A percentile compares a stretch with the other conserved stretches of the same genome.
These are phyloP conservation scores for Neodon shergylaensis DNA, from an alignment of 2,113 vertebrate species.

Conservation along the genomic window DNA sequence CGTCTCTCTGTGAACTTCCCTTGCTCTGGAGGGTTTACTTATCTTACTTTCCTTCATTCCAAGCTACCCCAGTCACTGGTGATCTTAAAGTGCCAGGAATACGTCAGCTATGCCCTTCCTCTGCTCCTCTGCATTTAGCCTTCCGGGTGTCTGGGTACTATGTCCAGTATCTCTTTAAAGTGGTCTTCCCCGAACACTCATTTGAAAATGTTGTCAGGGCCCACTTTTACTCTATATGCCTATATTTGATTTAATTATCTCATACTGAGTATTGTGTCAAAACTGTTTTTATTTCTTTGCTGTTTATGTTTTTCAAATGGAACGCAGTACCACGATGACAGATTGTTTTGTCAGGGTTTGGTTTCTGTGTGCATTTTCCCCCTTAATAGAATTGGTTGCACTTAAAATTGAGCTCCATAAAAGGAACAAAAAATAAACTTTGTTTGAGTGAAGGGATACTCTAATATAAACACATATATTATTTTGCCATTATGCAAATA, in stretches of 20 bases:
- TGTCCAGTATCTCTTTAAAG: neutral
- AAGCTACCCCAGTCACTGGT: neutral
- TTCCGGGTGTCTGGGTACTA: neutral
- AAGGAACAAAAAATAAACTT: neutral
- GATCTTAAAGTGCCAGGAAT: neutral
- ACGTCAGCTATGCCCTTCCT: accelerated
- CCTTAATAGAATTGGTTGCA: neutral
- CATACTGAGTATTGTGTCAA: neutral
- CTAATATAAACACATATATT: slow-evolving; percentile 12
- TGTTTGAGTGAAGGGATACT: slow-evolving; percentile 24
- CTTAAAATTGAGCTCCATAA: neutral
- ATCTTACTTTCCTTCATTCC: neutral
- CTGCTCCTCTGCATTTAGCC: too few relatives aligned
- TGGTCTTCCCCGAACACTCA: neutral
- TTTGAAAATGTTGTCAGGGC: neutral
- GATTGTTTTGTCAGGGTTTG: neutral
- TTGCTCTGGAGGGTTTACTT: accelerated
- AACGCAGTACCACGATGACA: neutral
- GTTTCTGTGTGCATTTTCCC: neutral
- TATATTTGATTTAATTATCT: neutral
- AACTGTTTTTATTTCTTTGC: neutral
- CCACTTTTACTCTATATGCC: neutral
- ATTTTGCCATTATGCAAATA: slow-evolving; percentile 29
- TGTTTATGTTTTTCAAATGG: neutral
- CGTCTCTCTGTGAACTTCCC: neutral